These are phyloP conservation scores for Acrobasis repandana DNA, from an alignment of 2,888 invertebrate genomes.

Conservation along the genomic window DNA sequence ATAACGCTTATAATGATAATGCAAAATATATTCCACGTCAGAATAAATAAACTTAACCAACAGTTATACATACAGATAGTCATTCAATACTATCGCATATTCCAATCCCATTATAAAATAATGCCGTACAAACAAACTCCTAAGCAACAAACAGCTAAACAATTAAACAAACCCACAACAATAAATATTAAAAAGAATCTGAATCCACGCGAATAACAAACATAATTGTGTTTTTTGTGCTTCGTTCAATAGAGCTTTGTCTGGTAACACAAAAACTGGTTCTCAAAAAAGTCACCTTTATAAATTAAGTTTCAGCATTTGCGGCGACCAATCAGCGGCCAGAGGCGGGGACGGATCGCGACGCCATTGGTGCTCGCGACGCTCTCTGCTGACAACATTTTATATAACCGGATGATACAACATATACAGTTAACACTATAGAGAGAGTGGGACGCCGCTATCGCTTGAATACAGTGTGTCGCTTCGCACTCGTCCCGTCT, in stretches of 20 bases:
- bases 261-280: slow-evolving; percentile 65
- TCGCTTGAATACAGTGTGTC: slow-evolving; percentile 72
- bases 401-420: slow-evolving; percentile 82
- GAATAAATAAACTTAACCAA: slow-evolving; percentile 25
- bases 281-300: slow-evolving; percentile 81
- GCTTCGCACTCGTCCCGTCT: slow-evolving; percentile 63
- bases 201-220: slow-evolving; percentile 76
- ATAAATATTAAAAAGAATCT: slow-evolving; percentile 65
- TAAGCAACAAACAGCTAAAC: slow-evolving; percentile 35
- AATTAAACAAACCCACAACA: slow-evolving; percentile 53
- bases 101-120: slow-evolving; percentile 53
- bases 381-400: slow-evolving; percentile 77
- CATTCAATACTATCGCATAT: slow-evolving; percentile 36
- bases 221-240: slow-evolving; percentile 80
- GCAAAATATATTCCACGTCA: slow-evolving; percentile 27
- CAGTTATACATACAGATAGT: slow-evolving; percentile 24
- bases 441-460: slow-evolving; percentile 64
- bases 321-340: slow-evolving; percentile 57
- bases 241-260: slow-evolving; percentile 76
- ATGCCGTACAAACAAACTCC: slow-evolving; percentile 37
- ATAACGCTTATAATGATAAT: slow-evolving; percentile 1
- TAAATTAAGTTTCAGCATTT: slow-evolving; percentile 78
- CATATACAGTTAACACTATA: slow-evolving; percentile 80
- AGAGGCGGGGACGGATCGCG: slow-evolving; percentile 58
- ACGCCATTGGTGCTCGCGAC: slow-evolving; percentile 57